Evolutionary conservation across 2,888 invertebrate genomes (phyloP).

Genomic region (Lepidochitona cinerea): DNA sequence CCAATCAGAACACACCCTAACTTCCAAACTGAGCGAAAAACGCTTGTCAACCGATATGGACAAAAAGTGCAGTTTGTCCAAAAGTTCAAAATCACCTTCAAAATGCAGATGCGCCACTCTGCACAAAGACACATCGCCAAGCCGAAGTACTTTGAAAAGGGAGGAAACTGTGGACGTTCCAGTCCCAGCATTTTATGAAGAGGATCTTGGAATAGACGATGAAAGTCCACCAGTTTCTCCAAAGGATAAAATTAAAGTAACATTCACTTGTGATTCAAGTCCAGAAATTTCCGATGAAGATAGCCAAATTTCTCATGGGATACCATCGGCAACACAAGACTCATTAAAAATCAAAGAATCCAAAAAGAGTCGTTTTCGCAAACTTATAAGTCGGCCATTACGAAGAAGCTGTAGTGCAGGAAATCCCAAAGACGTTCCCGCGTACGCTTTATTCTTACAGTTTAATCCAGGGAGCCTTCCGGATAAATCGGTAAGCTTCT

Average conservation of each 20-base stretch:
- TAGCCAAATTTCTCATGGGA: conserved; percentile 15
- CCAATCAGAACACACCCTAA: background rate
- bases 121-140: background rate
- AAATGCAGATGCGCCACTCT: background rate
- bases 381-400: conserved; percentile 52
- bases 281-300: conserved; percentile 21
- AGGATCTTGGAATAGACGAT: conserved; percentile 13
- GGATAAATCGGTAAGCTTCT: conserved; percentile 24
- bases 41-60: background rate
- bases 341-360: conserved; percentile 24
- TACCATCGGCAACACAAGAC: too few species aligned
- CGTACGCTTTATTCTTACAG: conserved; percentile 66
- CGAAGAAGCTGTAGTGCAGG: conserved; percentile 73
- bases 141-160: background rate
- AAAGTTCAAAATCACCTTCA: background rate
- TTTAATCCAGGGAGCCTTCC: conserved; percentile 22
- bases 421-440: conserved; percentile 68
- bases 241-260: conserved; percentile 7
- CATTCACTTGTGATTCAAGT: conserved; percentile 28
- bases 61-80: background rate
- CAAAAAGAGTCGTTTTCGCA: conserved; percentile 49
- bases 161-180: conserved; percentile 20
- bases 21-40: background rate
- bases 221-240: background rate
- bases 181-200: conserved; percentile 11